Conservation (phyloP, 2,797 vertebrate species). For the Sparidentex hasta region DNA sequence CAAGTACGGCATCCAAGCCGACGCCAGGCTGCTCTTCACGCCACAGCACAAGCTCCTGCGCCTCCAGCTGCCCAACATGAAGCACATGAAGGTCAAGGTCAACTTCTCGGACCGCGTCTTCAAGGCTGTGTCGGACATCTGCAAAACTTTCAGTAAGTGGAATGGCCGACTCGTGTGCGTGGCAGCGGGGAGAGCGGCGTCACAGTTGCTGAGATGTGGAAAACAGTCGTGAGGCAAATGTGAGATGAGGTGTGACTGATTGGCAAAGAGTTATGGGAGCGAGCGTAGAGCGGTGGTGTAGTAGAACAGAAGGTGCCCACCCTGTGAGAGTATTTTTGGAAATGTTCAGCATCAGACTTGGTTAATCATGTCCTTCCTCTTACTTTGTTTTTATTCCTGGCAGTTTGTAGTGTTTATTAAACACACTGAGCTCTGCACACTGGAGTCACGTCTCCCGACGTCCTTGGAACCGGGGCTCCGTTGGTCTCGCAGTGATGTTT, state of each 20-base stretch:
- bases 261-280: conserved; percentile 6
- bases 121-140: conserved; percentile 99
- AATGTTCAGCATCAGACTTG: conserved; percentile 28
- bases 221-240: conserved; percentile 20
- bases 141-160: conserved; percentile 99
- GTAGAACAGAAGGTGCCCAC: conserved; percentile 1
- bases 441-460: conserved; percentile 32
- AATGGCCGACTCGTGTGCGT: neutral
- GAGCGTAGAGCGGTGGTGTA: neutral
- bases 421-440: conserved; percentile 56
- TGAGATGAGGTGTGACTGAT: conserved; percentile 25
- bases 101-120: conserved; percentile 99
- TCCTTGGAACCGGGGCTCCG: conserved; percentile 60
- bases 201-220: conserved; percentile 13
- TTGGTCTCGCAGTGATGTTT: conserved; percentile 70
- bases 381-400: conserved; percentile 55
- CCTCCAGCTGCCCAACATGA: conserved; percentile 99
- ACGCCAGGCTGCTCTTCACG: conserved; percentile 97
- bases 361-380: conserved; percentile 56
- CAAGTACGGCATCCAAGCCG: conserved; percentile 98
- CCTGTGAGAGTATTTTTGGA: conserved; percentile 51
- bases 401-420: conserved; percentile 73
- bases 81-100: conserved; percentile 99
- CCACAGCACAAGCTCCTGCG: conserved; percentile 98
- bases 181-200: neutral